A percentile compares a stretch with the other conserved stretches of the same genome.
These are phyloP conservation scores for Gila orcuttii DNA, from an alignment of 2,113 vertebrate species.

Conservation along the genomic window DNA sequence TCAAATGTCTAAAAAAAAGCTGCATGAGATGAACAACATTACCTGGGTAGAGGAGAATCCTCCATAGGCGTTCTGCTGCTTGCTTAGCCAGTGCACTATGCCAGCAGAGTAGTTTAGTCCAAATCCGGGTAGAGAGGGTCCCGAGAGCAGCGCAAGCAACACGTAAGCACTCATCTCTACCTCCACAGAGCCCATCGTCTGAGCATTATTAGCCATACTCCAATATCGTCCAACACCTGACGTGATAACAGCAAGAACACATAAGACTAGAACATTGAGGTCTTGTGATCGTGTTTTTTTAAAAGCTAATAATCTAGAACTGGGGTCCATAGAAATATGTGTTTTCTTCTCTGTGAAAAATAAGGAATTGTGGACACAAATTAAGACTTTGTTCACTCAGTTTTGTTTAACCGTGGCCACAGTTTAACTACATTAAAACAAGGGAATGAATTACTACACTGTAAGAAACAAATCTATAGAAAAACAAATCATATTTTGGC, in stretches of 20 bases:
- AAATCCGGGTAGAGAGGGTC: slow-evolving; percentile 60
- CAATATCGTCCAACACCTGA: slow-evolving; percentile 71
- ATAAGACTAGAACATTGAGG: not conserved
- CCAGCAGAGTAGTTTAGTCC: slow-evolving; percentile 69
- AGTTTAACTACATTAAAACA: not conserved
- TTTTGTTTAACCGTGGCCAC: not conserved
- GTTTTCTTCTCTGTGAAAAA: not conserved
- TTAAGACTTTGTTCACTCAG: not conserved
- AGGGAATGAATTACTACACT: not conserved
- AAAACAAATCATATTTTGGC: no score
- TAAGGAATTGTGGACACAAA: not conserved
- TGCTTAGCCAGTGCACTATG: slow-evolving; percentile 82
- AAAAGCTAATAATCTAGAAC: not conserved
- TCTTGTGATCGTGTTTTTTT: not conserved
- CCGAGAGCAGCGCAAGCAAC: slow-evolving; percentile 77
- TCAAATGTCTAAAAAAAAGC: not conserved
- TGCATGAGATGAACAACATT: not conserved
- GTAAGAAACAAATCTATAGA: no score
- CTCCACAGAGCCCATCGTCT: slow-evolving; percentile 70
- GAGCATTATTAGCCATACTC: slow-evolving; percentile 57
- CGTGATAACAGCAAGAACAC: not conserved
- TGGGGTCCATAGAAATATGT: not conserved
- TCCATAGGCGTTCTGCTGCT: slow-evolving; percentile 83
- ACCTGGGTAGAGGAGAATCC: slow-evolving; percentile 90
- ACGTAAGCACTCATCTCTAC: slow-evolving; percentile 83